Base-by-base conservation (phyloP, 2,888 invertebrate genomes). In the Chymomyza caudatula region DNA sequence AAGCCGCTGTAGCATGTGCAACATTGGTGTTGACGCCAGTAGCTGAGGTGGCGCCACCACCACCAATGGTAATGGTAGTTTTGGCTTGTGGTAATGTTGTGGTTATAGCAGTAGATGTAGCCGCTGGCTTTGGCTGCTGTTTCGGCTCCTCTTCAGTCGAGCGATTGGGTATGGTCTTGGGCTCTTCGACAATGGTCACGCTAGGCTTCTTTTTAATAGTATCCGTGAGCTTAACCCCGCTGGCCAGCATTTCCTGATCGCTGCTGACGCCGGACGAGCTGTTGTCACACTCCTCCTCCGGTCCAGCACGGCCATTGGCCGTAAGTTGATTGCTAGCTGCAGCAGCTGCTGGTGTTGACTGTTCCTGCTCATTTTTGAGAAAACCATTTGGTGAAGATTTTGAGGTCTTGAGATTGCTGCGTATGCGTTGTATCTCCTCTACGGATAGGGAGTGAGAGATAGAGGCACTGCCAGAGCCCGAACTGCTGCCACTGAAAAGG, bases 231-330 rank as follows among this genome's bases (percentile, higher is more conserved):
- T 92, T 92, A 2, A 92, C 91, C 1, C 92, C 74, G 37, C 63
- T 56, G 13, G 73, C 78, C 1, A 81, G 64, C 51, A 93, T 91
- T 78, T 95, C 96, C 89, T 96, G 96, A 90, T 96, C 96, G 56
- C 96, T 96, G 73, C 96, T 96, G 0, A 96, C 96, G 20, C 96
- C 96, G 23, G 96, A 96, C 4, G 96, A 96, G 73, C 96, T 96
- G 90, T 96, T 96, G 90, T 96, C 96, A 56, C 95, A 95, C 90
- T 96, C 96, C 91, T 95, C 96, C 61, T 88, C 88, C 19, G 71
- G 64, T 13, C 8, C 63, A 11, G 47, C 54, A 29, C 55, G 64
- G 2, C 54, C 60, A 37, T 80, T 73, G 5, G 64, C 67, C 1
- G 44, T 66, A 8, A 51, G 58, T 51, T 66, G 73, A 15, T 17